Evolutionary conservation across 2,888 invertebrate genomes (phyloP).

Genomic region (Drosophila lacicola): DNA sequence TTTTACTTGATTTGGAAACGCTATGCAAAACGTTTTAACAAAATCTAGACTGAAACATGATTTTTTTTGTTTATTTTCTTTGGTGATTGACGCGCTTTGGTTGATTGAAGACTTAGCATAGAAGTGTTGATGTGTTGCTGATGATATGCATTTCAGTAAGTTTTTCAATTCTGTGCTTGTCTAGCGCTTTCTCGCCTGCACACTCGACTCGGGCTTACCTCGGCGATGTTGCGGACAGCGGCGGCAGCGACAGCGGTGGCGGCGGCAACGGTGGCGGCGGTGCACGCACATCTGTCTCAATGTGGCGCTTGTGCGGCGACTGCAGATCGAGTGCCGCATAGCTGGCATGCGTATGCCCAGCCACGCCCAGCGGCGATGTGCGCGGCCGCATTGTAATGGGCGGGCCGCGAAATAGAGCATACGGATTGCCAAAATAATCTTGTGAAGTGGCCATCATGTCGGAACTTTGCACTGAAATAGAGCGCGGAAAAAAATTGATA

Average conservation of each 20-base stretch:
- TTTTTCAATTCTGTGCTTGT: conserved; percentile 56
- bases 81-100: conserved; percentile 42
- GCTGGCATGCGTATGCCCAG: conserved; percentile 59
- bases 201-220: conserved; percentile 78
- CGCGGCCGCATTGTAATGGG: conserved; percentile 83
- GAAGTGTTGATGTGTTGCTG: conserved; percentile 69
- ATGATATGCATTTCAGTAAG: conserved; percentile 56
- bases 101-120: conserved; percentile 83
- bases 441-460: conserved; percentile 84
- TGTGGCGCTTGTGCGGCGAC: conserved; percentile 83
- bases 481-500: conserved; percentile 28
- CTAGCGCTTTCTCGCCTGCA: conserved; percentile 46
- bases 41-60: conserved; percentile 34
- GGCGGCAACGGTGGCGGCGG: conserved; percentile 78
- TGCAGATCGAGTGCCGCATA: conserved; percentile 82
- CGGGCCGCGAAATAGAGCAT: conserved; percentile 83
- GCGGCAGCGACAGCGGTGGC: conserved; percentile 75
- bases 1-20: conserved; percentile 28
- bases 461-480: conserved; percentile 39
- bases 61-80: conserved; percentile 19
- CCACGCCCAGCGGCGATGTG: conserved; percentile 81
- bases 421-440: conserved; percentile 85
- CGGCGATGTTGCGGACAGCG: conserved; percentile 81
- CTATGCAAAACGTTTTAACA: conserved; percentile 17
- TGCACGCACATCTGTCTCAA: conserved; percentile 80